Percentiles rank a stretch among this genome's conserved stretches.
Conservation (phyloP, 1,140 invertebrate genomes). For the Branchinecta lynchi region DNA sequence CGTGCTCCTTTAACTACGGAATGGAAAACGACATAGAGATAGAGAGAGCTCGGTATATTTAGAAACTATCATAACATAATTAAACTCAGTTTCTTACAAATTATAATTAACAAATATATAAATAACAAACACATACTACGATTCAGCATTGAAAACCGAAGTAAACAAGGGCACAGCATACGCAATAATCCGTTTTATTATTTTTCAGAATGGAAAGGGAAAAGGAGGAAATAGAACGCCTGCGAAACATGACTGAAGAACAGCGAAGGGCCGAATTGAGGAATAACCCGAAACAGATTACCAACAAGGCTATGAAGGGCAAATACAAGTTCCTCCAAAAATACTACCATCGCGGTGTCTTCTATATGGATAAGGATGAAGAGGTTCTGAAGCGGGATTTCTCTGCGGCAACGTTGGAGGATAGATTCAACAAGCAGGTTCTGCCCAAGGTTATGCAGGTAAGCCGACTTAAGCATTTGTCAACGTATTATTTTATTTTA, state of each 20-base stretch:
- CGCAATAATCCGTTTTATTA: too few species aligned
- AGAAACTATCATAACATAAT: too few species aligned
- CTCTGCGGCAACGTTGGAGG: slow-evolving; percentile 89
- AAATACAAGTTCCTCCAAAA: slow-evolving; percentile 99
- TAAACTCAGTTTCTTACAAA: too few species aligned
- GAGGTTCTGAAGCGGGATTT: slow-evolving; percentile 87
- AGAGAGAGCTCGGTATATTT: too few species aligned
- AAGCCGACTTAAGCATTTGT: too few species aligned
- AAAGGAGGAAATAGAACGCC: slow-evolving; percentile 69
- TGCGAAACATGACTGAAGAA: slow-evolving; percentile 92
- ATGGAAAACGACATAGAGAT: slow-evolving; percentile 8
- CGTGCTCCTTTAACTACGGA: not conserved
- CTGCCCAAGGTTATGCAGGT: slow-evolving; percentile 96
- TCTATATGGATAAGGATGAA: slow-evolving; percentile 91
- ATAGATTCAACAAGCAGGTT: slow-evolving; percentile 98
- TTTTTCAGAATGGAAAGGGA: slow-evolving; percentile 56
- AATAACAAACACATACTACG: too few species aligned
- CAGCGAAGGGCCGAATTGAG: slow-evolving; percentile 73
- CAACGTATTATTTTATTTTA: too few species aligned
- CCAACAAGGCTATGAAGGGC: slow-evolving; percentile 90
- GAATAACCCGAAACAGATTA: slow-evolving; percentile 81
- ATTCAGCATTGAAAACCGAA: too few species aligned
- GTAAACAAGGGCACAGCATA: too few species aligned
- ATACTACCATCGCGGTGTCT: slow-evolving; percentile 97
- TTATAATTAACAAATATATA: too few species aligned